These are phyloP conservation scores for Metridium senile DNA, from an alignment of 92 coral and sea anemone genomes.

Conservation along the genomic window DNA sequence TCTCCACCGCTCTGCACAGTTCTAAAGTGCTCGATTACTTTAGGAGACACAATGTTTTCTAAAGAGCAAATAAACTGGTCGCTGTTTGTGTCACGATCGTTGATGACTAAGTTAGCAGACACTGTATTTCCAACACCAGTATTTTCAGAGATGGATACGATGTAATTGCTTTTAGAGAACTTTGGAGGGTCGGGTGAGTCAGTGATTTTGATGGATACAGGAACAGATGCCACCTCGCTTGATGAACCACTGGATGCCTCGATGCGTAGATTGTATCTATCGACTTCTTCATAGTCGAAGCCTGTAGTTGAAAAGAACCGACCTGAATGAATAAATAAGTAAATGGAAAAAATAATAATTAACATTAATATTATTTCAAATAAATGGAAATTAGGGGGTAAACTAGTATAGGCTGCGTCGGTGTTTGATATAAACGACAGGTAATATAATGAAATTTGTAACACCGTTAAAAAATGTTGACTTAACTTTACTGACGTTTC, in stretches of 20 bases:
- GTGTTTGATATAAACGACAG: no score
- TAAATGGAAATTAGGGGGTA: no score
- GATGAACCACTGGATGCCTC: slow-evolving; percentile 40
- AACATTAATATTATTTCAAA: no score
- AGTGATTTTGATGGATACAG: slow-evolving; percentile 38
- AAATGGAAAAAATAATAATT: background rate
- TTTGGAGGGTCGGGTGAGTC: slow-evolving; percentile 44
- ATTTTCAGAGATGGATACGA: slow-evolving; percentile 36
- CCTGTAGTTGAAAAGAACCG: slow-evolving; percentile 34
- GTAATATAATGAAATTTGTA: no score
- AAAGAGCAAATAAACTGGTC: slow-evolving; percentile 52
- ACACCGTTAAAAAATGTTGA: no score
- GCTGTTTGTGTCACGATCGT: slow-evolving; percentile 34
- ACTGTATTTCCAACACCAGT: slow-evolving; percentile 28
- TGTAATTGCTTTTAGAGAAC: slow-evolving; percentile 29
- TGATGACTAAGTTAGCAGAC: slow-evolving; percentile 14
- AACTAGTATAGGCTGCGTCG: no score
- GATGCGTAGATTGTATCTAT: slow-evolving; percentile 42
- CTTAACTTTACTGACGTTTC: no score
- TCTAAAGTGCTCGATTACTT: slow-evolving; percentile 22
- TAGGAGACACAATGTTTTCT: slow-evolving; percentile 35
- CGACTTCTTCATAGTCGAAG: slow-evolving; percentile 54
- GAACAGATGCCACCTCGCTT: slow-evolving; percentile 36
- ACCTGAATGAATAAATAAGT: slow-evolving; percentile 32
- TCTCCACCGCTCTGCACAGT: slow-evolving; percentile 23